These are phyloP conservation scores for Varecia variegata DNA, from an alignment of 2,797 vertebrate species.

Conservation along the genomic window DNA sequence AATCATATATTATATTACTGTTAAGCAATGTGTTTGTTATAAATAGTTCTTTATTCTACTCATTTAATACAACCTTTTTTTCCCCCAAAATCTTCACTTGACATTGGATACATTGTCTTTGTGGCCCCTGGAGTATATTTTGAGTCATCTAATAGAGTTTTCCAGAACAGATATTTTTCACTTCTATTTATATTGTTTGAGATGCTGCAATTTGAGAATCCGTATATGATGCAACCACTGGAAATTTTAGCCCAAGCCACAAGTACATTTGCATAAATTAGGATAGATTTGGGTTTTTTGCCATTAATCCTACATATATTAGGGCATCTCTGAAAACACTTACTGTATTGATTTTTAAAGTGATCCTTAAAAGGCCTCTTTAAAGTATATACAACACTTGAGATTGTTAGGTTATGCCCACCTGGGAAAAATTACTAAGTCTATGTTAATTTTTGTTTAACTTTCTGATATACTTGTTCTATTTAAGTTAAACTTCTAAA, in stretches of 20 bases:
- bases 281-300: background rate
- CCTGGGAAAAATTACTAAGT: background rate
- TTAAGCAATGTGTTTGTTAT: background rate
- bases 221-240: background rate
- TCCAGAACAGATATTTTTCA: background rate
- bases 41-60: background rate
- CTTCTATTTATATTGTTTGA: background rate
- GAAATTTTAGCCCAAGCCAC: background rate
- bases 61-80: background rate
- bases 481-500: conserved; percentile 29
- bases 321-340: background rate
- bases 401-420: background rate
- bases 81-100: background rate
- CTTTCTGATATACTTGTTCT: background rate
- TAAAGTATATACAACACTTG: background rate
- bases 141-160: background rate
- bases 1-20: background rate
- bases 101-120: background rate
- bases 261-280: conserved; percentile 17
- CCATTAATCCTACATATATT: background rate
- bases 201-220: background rate
- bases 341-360: conserved; percentile 38
- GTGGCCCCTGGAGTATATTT: background rate
- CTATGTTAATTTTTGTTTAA: background rate
- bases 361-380: background rate